Percentiles rank a stretch among this genome's conserved stretches.
These are phyloP conservation scores for Pseudachorutes palmiensis DNA, from an alignment of 1,140 invertebrate genomes.

Conservation along the genomic window DNA sequence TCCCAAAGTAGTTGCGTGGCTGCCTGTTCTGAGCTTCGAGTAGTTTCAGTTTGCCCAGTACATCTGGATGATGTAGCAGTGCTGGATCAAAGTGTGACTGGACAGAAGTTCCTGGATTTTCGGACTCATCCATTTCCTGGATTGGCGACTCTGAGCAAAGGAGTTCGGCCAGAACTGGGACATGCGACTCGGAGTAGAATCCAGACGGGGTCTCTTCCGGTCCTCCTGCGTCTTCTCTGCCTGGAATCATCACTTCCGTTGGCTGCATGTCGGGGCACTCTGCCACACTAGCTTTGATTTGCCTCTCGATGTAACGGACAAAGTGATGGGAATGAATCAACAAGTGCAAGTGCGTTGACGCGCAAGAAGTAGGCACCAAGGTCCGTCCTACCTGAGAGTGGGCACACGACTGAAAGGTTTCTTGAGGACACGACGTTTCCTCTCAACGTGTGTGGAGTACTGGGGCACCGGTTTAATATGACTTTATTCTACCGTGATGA, in stretches of 20 bases:
- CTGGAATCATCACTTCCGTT: slow-evolving; percentile 1
- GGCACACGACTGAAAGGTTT: slow-evolving; percentile 32
- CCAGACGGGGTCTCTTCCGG: too few species aligned
- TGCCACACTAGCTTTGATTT: too few species aligned
- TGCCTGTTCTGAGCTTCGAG: slow-evolving; percentile 58
- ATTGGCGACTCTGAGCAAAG: slow-evolving; percentile 33
- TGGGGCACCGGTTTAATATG: not conserved
- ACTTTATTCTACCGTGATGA: not conserved
- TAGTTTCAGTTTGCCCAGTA: slow-evolving; percentile 60
- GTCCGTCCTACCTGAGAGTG: slow-evolving; percentile 14
- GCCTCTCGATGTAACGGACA: too few species aligned
- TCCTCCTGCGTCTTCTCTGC: slow-evolving; percentile 26
- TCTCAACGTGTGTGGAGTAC: not conserved
- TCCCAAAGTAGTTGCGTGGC: slow-evolving; percentile 58
- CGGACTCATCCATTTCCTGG: slow-evolving; percentile 23
- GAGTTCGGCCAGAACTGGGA: slow-evolving; percentile 35
- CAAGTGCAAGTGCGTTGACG: slow-evolving; percentile 16
- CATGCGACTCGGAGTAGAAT: too few species aligned
- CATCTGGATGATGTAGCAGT: slow-evolving; percentile 58
- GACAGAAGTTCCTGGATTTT: slow-evolving; percentile 4
- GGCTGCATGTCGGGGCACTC: too few species aligned
- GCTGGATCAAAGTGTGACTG: slow-evolving; percentile 49
- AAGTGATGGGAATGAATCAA: too few species aligned
- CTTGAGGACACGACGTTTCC: not conserved
- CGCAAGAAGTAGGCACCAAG: not conserved